phyloP scores from a whole-genome alignment of 1,140 invertebrate genomes.

The Sarcophaga peregrina region DNA sequence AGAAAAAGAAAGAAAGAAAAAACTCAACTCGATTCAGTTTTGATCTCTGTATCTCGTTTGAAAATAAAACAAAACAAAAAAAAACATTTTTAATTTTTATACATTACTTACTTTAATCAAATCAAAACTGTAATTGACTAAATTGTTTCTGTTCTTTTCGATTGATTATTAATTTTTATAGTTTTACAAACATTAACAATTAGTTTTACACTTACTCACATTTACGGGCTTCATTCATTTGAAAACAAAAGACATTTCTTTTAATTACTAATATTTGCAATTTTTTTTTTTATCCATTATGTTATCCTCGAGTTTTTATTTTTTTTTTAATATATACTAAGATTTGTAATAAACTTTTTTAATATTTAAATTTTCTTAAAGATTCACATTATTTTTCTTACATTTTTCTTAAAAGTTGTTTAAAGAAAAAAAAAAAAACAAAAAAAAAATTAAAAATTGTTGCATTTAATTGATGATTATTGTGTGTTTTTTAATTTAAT shows the following conservation, averaged over 20 bases:
- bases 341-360: too few species aligned
- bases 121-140: background rate
- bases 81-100: too few species aligned
- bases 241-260: slow-evolving; percentile 38
- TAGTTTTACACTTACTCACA: background rate
- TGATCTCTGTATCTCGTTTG: background rate
- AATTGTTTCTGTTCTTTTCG: background rate
- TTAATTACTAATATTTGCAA: background rate
- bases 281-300: background rate
- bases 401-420: background rate
- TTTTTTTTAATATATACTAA: too few species aligned
- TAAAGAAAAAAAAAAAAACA: background rate
- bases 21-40: slow-evolving; percentile 31
- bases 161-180: background rate
- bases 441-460: slow-evolving; percentile 19
- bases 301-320: background rate
- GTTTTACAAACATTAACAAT: background rate
- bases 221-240: background rate
- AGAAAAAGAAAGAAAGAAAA: too few species aligned
- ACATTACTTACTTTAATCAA: background rate
- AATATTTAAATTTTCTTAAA: background rate
- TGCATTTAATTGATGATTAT: slow-evolving; percentile 7
- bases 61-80: background rate
- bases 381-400: background rate
- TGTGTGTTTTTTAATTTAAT: background rate